Evolutionary conservation across 2,888 invertebrate genomes (phyloP).

Genomic region (Leucophora obtusa): DNA sequence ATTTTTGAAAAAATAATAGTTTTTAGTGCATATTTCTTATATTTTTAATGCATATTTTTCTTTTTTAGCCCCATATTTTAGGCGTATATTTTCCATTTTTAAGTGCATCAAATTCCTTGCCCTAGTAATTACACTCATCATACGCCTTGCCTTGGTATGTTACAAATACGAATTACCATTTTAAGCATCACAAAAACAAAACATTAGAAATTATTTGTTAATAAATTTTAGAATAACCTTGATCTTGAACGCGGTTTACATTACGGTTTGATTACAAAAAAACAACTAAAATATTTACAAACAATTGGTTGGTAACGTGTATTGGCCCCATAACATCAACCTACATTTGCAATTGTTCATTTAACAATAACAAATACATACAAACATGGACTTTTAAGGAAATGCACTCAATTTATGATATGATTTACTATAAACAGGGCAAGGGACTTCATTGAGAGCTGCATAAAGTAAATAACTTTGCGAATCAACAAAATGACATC

Average conservation of each 20-base stretch:
- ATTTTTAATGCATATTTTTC: no score
- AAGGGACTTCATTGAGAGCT: no score
- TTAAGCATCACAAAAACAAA: neutral
- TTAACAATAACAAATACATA: neutral
- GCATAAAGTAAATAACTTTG: no score
- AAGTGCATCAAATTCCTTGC: no score
- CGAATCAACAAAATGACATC: no score
- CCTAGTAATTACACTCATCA: neutral
- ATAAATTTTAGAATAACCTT: slow-evolving; percentile 47
- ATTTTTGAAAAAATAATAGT: no score
- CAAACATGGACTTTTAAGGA: slow-evolving; percentile 48
- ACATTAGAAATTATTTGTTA: neutral
- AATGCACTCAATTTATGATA: slow-evolving; percentile 34
- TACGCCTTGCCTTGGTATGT: neutral
- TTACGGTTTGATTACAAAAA: slow-evolving; percentile 4
- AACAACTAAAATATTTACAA: neutral
- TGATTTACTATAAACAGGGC: no score
- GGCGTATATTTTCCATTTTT: no score
- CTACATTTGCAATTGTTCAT: slow-evolving; percentile 42
- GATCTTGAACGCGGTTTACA: slow-evolving; percentile 57
- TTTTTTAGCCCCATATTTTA: no score
- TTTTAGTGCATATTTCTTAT: no score
- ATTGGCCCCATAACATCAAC: slow-evolving; percentile 41
- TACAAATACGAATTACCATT: neutral
- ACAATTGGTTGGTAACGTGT: slow-evolving; percentile 17